A percentile compares a stretch with the other conserved stretches of the same genome.
Conservation (phyloP, 2,888 invertebrate species). For the Andrena haemorrhoa region DNA sequence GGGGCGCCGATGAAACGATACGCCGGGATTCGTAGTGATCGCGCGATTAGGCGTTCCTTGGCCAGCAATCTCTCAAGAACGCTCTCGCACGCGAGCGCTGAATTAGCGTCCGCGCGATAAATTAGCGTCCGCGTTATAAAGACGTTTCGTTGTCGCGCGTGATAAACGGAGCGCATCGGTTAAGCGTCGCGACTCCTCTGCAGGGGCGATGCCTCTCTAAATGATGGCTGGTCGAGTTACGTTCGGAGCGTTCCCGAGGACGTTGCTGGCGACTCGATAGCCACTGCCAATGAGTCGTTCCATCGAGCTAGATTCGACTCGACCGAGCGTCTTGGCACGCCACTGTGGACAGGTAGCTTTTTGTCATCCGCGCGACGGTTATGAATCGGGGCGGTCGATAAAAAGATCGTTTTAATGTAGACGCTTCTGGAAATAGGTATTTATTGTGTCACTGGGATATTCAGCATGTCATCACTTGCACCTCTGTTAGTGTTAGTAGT, state of each 20-base stretch:
- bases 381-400: not conserved
- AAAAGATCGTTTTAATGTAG: too few relatives aligned
- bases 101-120: constrained; percentile 48
- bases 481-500: too few relatives aligned
- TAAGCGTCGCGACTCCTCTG: constrained; percentile 30
- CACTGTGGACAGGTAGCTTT: too few relatives aligned
- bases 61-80: constrained; percentile 15
- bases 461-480: too few relatives aligned
- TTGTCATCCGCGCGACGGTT: not conserved
- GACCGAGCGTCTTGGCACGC: not conserved
- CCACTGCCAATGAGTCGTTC: constrained; percentile 8
- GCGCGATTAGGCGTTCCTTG: constrained; percentile 34
- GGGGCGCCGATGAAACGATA: constrained; percentile 31
- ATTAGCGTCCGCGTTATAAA: constrained; percentile 35
- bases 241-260: constrained; percentile 8
- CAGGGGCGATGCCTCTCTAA: constrained; percentile 29
- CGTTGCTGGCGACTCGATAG: constrained; percentile 16
- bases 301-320: not conserved
- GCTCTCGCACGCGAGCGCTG: constrained; percentile 43
- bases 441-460: too few relatives aligned
- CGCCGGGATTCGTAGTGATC: constrained; percentile 31
- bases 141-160: constrained; percentile 54
- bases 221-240: constrained; percentile 28
- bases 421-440: too few relatives aligned
- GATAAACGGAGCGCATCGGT: constrained; percentile 53